Conservation (phyloP, 2,888 invertebrate species). For the Athalia cordata region DNA sequence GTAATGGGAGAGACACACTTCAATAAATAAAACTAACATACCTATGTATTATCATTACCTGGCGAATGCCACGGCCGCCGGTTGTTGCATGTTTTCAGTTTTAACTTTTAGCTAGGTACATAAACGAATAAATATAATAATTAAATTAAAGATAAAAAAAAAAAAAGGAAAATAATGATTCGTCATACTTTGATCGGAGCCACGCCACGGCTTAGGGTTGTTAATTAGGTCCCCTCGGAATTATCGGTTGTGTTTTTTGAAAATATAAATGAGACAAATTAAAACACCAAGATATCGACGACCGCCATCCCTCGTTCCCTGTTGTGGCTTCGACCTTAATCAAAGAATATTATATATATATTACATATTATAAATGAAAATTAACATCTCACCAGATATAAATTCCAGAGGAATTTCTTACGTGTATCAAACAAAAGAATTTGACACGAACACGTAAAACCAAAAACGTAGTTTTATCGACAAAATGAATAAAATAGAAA, state of each 20-base stretch:
- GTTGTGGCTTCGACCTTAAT: slow-evolving; percentile 44
- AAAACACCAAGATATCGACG: not conserved
- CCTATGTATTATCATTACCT: slow-evolving; percentile 49
- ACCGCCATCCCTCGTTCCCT: slow-evolving; percentile 37
- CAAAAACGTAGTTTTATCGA: not conserved
- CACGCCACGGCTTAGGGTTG: slow-evolving; percentile 43
- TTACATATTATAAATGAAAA: slow-evolving; percentile 17
- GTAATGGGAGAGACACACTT: no score
- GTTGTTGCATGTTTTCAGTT: slow-evolving; percentile 55
- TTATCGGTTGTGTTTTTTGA: slow-evolving; percentile 38
- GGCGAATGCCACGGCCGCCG: slow-evolving; percentile 50
- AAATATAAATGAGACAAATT: no score
- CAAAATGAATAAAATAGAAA: not conserved
- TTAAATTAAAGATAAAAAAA: slow-evolving; percentile 27
- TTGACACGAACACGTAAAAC: not conserved
- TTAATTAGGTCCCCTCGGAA: slow-evolving; percentile 37
- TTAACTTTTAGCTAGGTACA: slow-evolving; percentile 57
- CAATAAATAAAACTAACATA: slow-evolving; percentile 1
- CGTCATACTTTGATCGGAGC: slow-evolving; percentile 36
- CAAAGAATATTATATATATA: slow-evolving; percentile 31
- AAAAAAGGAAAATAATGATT: slow-evolving; percentile 31
- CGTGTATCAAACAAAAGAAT: not conserved
- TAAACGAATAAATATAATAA: slow-evolving; percentile 52
- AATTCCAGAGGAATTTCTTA: not conserved
- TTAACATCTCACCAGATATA: slow-evolving; percentile 41